Percentiles rank a stretch among this genome's conserved stretches.
Evolutionary conservation across 2,797 vertebrate species (phyloP).

Genomic region (Hippoglossus hippoglossus): DNA sequence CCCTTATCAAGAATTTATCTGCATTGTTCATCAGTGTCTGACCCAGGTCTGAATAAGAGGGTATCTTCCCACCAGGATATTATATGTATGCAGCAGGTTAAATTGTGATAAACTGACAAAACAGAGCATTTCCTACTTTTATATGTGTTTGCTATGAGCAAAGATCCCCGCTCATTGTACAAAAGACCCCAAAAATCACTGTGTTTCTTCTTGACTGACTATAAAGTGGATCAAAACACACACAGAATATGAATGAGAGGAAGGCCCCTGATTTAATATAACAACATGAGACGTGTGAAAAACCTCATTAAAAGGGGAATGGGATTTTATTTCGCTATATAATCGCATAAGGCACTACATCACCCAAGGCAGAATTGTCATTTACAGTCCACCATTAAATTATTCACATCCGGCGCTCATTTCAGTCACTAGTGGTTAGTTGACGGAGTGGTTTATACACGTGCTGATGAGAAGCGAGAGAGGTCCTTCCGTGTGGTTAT

Average conservation of each 20-base stretch:
- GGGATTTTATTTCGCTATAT: conserved; percentile 65
- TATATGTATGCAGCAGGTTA: conserved; percentile 48
- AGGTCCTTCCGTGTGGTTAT: conserved; percentile 32
- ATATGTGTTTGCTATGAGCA: not conserved
- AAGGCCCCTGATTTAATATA: conserved; percentile 35
- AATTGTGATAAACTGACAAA: conserved; percentile 30
- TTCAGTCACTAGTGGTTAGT: conserved; percentile 77
- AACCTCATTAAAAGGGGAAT: conserved; percentile 48
- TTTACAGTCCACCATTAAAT: conserved; percentile 69
- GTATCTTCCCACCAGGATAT: conserved; percentile 29
- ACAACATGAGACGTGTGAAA: conserved; percentile 39
- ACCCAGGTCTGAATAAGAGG: conserved; percentile 29
- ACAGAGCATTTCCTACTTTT: not conserved
- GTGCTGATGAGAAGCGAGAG: conserved; percentile 52
- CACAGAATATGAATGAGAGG: not conserved
- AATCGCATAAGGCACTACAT: conserved; percentile 63
- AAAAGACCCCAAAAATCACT: not conserved
- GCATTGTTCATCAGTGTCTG: conserved; percentile 62
- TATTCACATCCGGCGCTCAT: conserved; percentile 68
- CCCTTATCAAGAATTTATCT: conserved; percentile 37
- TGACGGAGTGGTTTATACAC: conserved; percentile 69
- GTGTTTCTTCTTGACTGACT: not conserved
- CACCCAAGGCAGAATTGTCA: conserved; percentile 57
- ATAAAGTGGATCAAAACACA: conserved; percentile 10
- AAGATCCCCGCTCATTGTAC: not conserved